These are phyloP conservation scores for Eurystomus gularis DNA, from an alignment of 2,113 vertebrate species.

Conservation along the genomic window DNA sequence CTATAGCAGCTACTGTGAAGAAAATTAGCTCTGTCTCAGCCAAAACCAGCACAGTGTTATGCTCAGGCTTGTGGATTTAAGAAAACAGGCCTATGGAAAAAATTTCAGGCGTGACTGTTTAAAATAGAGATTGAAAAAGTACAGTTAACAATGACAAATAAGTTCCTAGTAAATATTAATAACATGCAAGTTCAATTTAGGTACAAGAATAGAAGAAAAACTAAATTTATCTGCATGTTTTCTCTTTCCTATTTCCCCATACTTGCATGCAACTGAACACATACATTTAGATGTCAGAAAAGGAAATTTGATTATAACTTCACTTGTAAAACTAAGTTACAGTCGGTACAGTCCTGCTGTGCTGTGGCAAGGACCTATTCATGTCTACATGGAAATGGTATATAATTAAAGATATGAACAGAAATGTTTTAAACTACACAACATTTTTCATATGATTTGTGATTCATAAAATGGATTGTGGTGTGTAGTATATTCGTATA, in stretches of 20 bases:
- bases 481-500: not conserved
- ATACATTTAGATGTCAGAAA: not conserved
- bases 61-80: not conserved
- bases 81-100: not conserved
- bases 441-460: not conserved
- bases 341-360: not conserved
- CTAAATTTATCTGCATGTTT: not conserved
- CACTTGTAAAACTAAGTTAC: not conserved
- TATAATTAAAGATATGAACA: not conserved
- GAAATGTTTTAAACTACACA: not conserved
- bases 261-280: not conserved
- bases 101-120: not conserved
- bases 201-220: not conserved
- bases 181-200: not conserved
- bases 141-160: not conserved
- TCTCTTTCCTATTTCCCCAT: not conserved
- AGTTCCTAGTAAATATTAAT: not conserved
- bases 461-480: not conserved
- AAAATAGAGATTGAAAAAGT: not conserved
- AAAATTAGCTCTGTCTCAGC: not conserved
- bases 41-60: not conserved
- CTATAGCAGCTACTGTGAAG: not conserved
- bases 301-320: not conserved
- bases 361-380: not conserved
- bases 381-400: not conserved